A percentile compares a stretch with the other conserved stretches of the same genome.
phyloP scores from a whole-genome alignment of 2,797 vertebrate genomes.

The Xiphophorus birchmanni region DNA sequence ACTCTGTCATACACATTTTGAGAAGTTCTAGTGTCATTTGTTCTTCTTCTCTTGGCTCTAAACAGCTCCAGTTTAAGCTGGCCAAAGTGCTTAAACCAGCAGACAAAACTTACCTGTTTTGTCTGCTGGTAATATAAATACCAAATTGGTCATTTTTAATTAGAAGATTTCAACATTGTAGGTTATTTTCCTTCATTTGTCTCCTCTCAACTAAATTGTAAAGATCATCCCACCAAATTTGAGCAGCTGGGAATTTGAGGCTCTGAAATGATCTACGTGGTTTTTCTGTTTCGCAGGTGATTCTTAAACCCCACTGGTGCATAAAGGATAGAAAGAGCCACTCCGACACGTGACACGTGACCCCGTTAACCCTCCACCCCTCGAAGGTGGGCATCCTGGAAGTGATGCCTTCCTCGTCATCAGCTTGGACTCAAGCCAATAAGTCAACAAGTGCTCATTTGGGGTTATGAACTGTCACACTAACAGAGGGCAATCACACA shows the following conservation, averaged over 20 bases:
- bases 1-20: not conserved
- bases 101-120: not conserved
- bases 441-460: conserved; percentile 73
- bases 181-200: not conserved
- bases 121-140: not conserved
- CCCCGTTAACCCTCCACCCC: conserved; percentile 31
- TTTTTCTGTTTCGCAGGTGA: conserved; percentile 37
- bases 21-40: not conserved
- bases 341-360: conserved; percentile 64
- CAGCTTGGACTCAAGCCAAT: conserved; percentile 85
- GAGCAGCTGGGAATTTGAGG: not conserved
- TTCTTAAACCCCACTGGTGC: conserved; percentile 60
- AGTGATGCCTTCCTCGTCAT: conserved; percentile 82
- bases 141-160: not conserved
- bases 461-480: conserved; percentile 73
- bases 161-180: not conserved
- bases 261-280: not conserved
- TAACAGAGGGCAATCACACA: conserved; percentile 85
- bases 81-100: too few relatives aligned
- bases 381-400: conserved; percentile 73
- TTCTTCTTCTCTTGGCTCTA: not conserved
- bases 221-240: not conserved
- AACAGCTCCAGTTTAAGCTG: too few relatives aligned
- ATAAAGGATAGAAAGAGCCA: conserved; percentile 64
- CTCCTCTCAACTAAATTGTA: not conserved